Evolutionary conservation across 2,113 vertebrate genomes (phyloP), one percentile per base, ranked within the genome.

Genomic region (Athene cunicularia): DNA sequence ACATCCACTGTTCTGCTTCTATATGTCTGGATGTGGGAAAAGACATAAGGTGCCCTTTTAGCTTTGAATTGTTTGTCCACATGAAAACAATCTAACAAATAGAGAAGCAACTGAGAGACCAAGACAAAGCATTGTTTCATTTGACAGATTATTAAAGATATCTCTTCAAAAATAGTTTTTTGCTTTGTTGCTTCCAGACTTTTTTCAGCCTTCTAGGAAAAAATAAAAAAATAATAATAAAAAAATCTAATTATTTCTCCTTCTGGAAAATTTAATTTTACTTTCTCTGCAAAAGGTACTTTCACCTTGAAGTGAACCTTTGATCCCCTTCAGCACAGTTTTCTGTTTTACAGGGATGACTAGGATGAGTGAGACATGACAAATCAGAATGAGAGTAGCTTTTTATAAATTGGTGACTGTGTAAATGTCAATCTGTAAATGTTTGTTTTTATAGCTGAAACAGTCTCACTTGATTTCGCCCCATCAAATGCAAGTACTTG

Each of bases 371-470:
- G 43, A 90, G 26, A 76, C 74, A 88, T 55, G 76, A 50, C 52
- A 96, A 94, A 93, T 94, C 79, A 81, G 93, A 94, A 30, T 70
- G 79, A 95, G 27, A 95, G 28, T n/a, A 89, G 76, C 59, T 72
- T 91, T 91, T 96, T 86, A 80, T 88, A 95, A 93, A 84, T 91
- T 94, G 84, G 82, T 85, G 41, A 91, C 80, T 94, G 67, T 85
- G 88, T 93, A 92, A 95, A 95, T 92, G 88, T 84, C 93, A 94
- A 95, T 97, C 94, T 77, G 77, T 94, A 95, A 97, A 96, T 90
- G 92, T 93, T 97, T 95, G 77, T 89, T 96, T 97, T 94, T 86
- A 83, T 87, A 59, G 8, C 83, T 93, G 81, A 82, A 96, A 91
- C 55, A 85, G 91, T 94, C 77, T 94, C 77, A 91, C 55, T 97